Evolutionary conservation across 2,888 invertebrate species (phyloP).

Genomic region (Acanthoscelides obtectus): DNA sequence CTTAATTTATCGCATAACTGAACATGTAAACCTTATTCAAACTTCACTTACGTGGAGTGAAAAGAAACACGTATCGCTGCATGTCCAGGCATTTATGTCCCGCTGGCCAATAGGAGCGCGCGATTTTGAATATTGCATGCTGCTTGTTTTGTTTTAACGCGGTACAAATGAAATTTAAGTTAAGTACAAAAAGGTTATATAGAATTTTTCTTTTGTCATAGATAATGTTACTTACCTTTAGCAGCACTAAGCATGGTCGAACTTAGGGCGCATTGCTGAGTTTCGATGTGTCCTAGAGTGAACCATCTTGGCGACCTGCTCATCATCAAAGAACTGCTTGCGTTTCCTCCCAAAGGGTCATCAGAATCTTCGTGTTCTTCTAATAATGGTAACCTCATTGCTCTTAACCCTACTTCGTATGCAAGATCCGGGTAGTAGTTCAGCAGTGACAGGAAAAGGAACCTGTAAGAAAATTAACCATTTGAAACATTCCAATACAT

Average conservation of each 20-base stretch:
- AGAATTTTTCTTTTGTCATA: no score
- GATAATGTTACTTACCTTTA: slow-evolving; percentile 53
- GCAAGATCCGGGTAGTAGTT: slow-evolving; percentile 74
- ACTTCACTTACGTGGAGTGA: no score
- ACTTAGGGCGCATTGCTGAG: slow-evolving; percentile 74
- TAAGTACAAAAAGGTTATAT: no score
- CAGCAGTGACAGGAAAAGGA: slow-evolving; percentile 71
- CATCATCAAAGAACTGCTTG: slow-evolving; percentile 51
- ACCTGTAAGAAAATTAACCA: slow-evolving; percentile 44
- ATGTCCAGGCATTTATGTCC: no score
- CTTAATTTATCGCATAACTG: no score
- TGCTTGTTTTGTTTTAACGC: no score
- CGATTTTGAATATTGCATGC: no score
- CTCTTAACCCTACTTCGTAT: slow-evolving; percentile 71
- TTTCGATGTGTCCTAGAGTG: slow-evolving; percentile 74
- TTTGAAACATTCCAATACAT: no score
- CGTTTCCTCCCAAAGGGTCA: slow-evolving; percentile 49
- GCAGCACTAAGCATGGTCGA: slow-evolving; percentile 71
- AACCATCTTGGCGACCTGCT: slow-evolving; percentile 70
- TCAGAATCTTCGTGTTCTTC: slow-evolving; percentile 66
- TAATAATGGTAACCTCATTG: slow-evolving; percentile 73
- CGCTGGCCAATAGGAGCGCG: no score
- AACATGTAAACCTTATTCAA: no score
- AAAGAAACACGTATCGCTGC: no score
- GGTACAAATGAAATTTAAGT: no score